These are phyloP conservation scores for Lutraria rhynchaena DNA, from an alignment of 1,140 invertebrate genomes.

Conservation along the genomic window DNA sequence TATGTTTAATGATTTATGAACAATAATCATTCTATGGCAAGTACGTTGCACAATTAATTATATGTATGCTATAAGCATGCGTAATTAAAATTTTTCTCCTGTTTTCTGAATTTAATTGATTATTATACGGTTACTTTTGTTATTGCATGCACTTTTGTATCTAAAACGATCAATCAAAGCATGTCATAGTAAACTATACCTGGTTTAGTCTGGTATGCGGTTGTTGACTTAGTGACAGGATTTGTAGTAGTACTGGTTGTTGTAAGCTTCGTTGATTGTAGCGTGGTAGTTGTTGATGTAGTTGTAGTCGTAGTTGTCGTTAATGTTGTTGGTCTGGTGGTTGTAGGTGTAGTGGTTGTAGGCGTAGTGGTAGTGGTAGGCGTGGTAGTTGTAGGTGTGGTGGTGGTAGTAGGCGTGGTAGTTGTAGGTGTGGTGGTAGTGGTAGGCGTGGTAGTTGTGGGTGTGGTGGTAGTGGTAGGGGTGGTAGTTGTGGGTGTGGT, in stretches of 20 bases:
- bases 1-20: too few species aligned
- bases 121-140: too few species aligned
- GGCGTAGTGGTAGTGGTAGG: neutral
- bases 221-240: neutral
- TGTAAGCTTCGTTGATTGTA: neutral
- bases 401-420: neutral
- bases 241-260: neutral
- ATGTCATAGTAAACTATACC: neutral
- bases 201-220: neutral
- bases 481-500: neutral
- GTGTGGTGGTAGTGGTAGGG: neutral
- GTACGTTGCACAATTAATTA: too few species aligned
- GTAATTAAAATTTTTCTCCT: too few species aligned
- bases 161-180: neutral
- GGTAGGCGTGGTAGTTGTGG: neutral
- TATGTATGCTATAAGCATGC: too few species aligned
- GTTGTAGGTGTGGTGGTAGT: neutral
- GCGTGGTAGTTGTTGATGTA: neutral
- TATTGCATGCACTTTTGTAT: neutral
- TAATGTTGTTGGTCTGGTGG: neutral
- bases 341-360: neutral
- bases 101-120: too few species aligned
- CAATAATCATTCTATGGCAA: too few species aligned
- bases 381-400: neutral
- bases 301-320: neutral